Percentiles rank a stretch among this genome's conserved stretches.
These are phyloP conservation scores for Macrostomum lignano DNA, from an alignment of 1,140 invertebrate genomes.

Conservation along the genomic window DNA sequence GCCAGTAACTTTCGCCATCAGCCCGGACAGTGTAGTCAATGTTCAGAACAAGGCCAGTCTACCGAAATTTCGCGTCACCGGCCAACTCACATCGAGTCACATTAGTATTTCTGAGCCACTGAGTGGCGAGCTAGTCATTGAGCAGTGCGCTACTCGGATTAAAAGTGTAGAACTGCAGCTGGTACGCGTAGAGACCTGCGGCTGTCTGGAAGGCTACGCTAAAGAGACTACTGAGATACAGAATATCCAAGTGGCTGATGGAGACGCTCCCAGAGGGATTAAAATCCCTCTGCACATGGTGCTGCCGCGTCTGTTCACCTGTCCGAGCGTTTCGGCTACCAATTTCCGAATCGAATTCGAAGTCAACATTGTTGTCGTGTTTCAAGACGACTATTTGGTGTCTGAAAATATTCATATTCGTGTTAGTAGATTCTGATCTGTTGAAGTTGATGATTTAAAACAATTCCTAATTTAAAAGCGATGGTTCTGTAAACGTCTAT, in stretches of 20 bases:
- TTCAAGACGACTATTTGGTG: too few species aligned
- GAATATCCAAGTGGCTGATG: conserved; percentile 81
- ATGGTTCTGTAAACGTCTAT: too few species aligned
- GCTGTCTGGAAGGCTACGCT: conserved; percentile 68
- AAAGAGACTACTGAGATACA: conserved; percentile 85
- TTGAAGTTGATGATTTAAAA: too few species aligned
- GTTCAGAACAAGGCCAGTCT: too few species aligned
- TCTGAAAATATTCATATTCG: too few species aligned
- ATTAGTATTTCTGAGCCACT: conserved; percentile 57
- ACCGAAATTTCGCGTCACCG: conserved; percentile 51
- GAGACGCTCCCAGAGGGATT: conserved; percentile 49
- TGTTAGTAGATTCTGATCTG: too few species aligned
- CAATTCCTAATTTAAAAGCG: too few species aligned
- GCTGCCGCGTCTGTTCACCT: conserved; percentile 72
- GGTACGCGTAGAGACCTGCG: conserved; percentile 72
- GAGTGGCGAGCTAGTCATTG: conserved; percentile 48
- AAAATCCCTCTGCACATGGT: conserved; percentile 74
- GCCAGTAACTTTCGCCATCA: conserved; percentile 46
- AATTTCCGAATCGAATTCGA: conserved; percentile 92
- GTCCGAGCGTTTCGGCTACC: conserved; percentile 55
- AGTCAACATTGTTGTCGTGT: too few species aligned
- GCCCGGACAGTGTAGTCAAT: conserved; percentile 50
- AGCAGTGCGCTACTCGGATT: conserved; percentile 45
- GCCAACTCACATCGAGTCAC: conserved; percentile 46
- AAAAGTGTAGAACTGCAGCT: conserved; percentile 78